Conservation (phyloP, 2,888 invertebrate species). For the Hirtodrosophila cameraria region DNA sequence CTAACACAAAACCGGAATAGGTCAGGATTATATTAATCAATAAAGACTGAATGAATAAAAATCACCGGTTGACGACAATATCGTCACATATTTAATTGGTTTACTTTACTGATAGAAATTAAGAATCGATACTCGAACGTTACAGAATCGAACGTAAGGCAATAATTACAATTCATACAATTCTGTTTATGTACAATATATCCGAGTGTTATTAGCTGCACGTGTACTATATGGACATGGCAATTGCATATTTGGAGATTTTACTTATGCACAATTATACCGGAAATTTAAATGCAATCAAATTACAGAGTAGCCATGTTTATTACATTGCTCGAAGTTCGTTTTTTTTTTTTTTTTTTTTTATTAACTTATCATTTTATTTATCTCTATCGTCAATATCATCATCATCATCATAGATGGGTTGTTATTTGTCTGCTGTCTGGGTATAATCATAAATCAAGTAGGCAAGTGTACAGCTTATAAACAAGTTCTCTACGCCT, state of each 20-base stretch:
- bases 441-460: constrained; percentile 20
- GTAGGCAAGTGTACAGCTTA: constrained; percentile 5
- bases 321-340: constrained; percentile 24
- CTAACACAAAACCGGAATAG: constrained; percentile 20
- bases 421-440: not conserved
- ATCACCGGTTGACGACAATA: constrained; percentile 17
- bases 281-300: constrained; percentile 4
- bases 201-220: constrained; percentile 22
- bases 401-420: constrained; percentile 6
- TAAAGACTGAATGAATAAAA: constrained; percentile 4
- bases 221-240: constrained; percentile 13
- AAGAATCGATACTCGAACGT: constrained; percentile 30
- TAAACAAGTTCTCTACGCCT: constrained; percentile 33
- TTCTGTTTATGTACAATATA: no score
- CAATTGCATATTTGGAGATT: constrained; percentile 1
- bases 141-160: constrained; percentile 12
- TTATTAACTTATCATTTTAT: constrained; percentile 12
- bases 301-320: constrained; percentile 10
- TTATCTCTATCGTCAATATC: constrained; percentile 16
- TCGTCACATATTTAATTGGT: constrained; percentile 24
- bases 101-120: constrained; percentile 20
- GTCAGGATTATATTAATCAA: not conserved
- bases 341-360: no score
- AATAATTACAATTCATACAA: constrained; percentile 24
- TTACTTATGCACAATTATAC: not conserved